Evolutionary conservation across 1,140 invertebrate species (phyloP), one percentile per base, ranked within the genome.

Genomic region (Anadara kagoshimensis): DNA sequence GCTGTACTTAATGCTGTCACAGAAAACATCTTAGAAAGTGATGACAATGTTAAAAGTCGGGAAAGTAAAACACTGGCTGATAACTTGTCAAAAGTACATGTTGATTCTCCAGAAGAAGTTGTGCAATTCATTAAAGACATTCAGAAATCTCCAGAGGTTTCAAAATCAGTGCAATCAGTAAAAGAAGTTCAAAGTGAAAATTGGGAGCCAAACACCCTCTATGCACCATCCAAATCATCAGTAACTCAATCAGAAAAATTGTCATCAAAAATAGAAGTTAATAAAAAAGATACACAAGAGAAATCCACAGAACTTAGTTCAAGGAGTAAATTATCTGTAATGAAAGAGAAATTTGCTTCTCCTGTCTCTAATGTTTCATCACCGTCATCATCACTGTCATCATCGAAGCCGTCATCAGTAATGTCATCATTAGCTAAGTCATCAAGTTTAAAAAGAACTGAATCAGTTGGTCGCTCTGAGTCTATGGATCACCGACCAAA

Each of bases 401-500:
- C 10, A 26, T 10, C 29, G 29, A 29, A 5, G 11, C 14, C 59
- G 16, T n/a, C 18, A 62, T 44, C 45, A 44, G 41, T 44, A 22
- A 41, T 22, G 14, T 8, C 45, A 22, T 41, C 45, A 29, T 62
- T 44, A n/a, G 45, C 43, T 22, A 62, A 44, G 11, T 22, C 64
- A 49, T 53, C 56, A 49, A 69, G 36, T 49, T 29, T 74, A 22
- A 61, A 62, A 57, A 51, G 57, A 20, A 63, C 65, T 22, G 63
- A 47, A 53, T 71, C 58, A 29, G 44, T 36, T 36, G 29, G 29
- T 36, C 29, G 29, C 29, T 36, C 29, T 7, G 29, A 36, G 7
- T 36, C 29, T 57, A 51, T 61, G 44, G 47, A 69, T 58, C 61
- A 73, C 22, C 65, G 68, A 64, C 70, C 76, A 14, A 81, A 76